Conservation (phyloP, 2,113 vertebrate species). For the Mormyrus iriodes region DNA sequence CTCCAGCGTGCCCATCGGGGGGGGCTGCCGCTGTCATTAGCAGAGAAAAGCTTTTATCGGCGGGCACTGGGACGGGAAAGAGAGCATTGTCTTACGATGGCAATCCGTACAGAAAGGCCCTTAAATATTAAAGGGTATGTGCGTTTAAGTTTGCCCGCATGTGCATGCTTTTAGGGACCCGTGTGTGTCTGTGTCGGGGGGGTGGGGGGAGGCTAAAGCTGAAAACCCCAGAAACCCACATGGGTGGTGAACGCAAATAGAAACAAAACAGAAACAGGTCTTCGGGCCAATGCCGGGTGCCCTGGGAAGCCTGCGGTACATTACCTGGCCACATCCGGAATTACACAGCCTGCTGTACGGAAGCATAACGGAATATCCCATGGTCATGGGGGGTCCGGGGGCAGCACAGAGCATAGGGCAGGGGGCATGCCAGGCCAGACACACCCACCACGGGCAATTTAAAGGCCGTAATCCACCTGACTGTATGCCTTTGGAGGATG, state of each 20-base stretch:
- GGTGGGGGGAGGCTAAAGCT: constrained; percentile 1
- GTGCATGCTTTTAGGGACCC: constrained; percentile 51
- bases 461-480: neutral
- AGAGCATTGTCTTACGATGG: constrained; percentile 64
- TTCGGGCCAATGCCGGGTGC: neutral
- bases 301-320: too few relatives aligned
- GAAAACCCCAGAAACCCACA: neutral
- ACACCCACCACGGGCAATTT: neutral
- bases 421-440: neutral
- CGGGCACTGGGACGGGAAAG: constrained; percentile 31
- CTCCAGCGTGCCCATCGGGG: constrained; percentile 41
- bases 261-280: neutral
- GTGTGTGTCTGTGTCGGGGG: constrained; percentile 27
- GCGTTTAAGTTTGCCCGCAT: constrained; percentile 57
- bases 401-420: too few relatives aligned
- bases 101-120: constrained; percentile 62
- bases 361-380: neutral
- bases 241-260: neutral
- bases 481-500: neutral
- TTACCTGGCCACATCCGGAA: neutral
- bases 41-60: constrained; percentile 30
- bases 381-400: neutral
- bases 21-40: constrained; percentile 13
- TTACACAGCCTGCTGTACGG: neutral
- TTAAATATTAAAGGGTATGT: constrained; percentile 61